Evolutionary conservation across 2,113 vertebrate species (phyloP), one percentile per base, ranked within the genome.

Genomic region (Rostratula benghalensis): DNA sequence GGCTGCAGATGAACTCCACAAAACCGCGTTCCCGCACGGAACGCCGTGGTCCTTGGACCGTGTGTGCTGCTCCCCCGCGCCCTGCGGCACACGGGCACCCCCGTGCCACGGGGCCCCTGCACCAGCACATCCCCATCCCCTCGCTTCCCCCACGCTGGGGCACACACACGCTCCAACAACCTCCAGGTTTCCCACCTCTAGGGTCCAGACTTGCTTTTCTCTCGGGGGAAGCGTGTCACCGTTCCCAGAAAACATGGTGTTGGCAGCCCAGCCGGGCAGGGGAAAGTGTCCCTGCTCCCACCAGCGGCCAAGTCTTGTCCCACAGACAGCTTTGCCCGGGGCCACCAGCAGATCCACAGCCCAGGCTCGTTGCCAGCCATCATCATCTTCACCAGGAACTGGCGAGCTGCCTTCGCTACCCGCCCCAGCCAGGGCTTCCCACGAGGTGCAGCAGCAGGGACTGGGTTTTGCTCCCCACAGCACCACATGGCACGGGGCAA

Each of bases 1-100:
- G 79, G 46, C 11, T 3, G 3, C 3, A 64, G 60, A 46, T 15
- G 4, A 68, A 30, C 54, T 35, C 70, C 50, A 13, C 48, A 45
- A 11, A 89, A 30, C 30, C 0, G 0, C 33, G 14, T 13, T 48
- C 60, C 71, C 3, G 33, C 8, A 6, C 3, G 12, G 37, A 81
- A 31, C 51, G 18, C 41, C 0, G 1, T 1, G 0, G 20, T 33
- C 21, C 43, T 41, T 4, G 3, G 11, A 7, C 0, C 1, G 24
- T 1, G 0, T 2, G 43, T 9, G 50, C 23, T 6, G 21, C 43
- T 35, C 75, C 41, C 17, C 3, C 0, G 11, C 3, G 45, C 27
- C 54, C 73, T 8, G 3, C 0, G 6, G 60, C 22, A n/a, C 50
- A 6, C 0, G 0, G 28, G 17, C 84, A 51, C 23, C 9, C 18